Evolutionary conservation across 64 coral and sea anemone species (phyloP).

Genomic region (Montipora efflorescens): DNA sequence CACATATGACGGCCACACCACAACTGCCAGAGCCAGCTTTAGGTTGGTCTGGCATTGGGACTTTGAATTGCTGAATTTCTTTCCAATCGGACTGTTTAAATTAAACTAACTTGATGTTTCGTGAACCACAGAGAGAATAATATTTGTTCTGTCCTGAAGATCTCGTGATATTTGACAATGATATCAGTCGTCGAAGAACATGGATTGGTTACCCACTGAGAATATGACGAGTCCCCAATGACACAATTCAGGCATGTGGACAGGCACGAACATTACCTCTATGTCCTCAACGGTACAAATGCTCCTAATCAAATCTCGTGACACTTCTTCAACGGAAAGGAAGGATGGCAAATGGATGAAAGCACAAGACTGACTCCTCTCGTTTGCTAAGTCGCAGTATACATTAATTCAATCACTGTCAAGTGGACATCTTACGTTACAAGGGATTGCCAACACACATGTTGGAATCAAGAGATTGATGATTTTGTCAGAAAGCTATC

Average conservation of each 20-base stretch:
- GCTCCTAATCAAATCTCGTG: neutral
- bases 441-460: too few species aligned
- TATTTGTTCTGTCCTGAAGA: neutral
- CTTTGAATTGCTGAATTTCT: constrained; percentile 19
- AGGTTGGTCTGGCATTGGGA: constrained; percentile 8
- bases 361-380: neutral
- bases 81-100: constrained; percentile 2
- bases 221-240: constrained; percentile 25
- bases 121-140: neutral
- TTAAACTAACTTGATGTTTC: neutral
- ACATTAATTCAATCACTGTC: too few species aligned
- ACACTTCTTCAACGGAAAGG: neutral
- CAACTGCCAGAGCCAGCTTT: constrained; percentile 35
- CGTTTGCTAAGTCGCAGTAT: constrained; percentile 6
- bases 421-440: too few species aligned
- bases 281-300: neutral
- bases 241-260: neutral
- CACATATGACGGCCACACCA: constrained; percentile 26
- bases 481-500: constrained; percentile 23
- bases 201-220: neutral
- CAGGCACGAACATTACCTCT: neutral
- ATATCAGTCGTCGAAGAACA: constrained; percentile 20
- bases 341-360: constrained; percentile 19
- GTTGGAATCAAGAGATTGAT: neutral
- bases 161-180: constrained; percentile 25